Evolutionary conservation across 2,888 invertebrate genomes (phyloP).

Genomic region (Cheilosia variabilis): DNA sequence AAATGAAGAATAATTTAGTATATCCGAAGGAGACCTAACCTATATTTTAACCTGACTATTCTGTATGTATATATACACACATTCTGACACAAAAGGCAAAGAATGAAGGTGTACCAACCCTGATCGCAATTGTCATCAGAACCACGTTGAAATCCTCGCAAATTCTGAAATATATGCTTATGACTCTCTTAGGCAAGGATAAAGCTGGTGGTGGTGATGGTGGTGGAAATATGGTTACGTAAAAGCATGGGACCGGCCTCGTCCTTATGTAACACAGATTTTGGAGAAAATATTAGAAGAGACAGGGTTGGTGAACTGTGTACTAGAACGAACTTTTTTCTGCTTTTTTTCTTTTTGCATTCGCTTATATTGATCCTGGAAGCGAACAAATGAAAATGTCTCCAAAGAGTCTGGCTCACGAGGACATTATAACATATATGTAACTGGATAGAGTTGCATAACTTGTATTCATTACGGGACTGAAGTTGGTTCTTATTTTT

Average conservation of each 20-base stretch:
- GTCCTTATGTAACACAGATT: conserved; percentile 62
- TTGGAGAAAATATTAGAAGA: conserved; percentile 22
- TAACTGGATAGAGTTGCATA: conserved; percentile 61
- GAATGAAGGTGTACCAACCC: conserved; percentile 14
- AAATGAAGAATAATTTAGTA: conserved; percentile 35
- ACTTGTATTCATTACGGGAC: conserved; percentile 46
- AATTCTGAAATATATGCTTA: conserved; percentile 8
- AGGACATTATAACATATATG: background rate
- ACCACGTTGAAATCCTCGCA: conserved; percentile 6
- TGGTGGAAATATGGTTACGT: conserved; percentile 56
- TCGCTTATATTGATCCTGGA: conserved; percentile 52
- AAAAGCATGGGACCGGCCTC: conserved; percentile 68
- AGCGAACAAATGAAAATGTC: conserved; percentile 38
- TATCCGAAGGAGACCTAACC: conserved; percentile 58
- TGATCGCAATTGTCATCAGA: conserved; percentile 50
- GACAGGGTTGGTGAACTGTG: conserved; percentile 70
- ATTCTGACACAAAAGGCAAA: conserved; percentile 31
- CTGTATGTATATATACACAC: background rate
- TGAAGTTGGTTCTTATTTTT: background rate
- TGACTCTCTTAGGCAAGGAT: conserved; percentile 57
- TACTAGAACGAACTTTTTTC: conserved; percentile 14
- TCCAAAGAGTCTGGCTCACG: conserved; percentile 67
- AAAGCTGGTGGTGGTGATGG: conserved; percentile 5
- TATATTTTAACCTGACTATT: conserved; percentile 54
- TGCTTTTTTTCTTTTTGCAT: conserved; percentile 4